Evolutionary conservation across 2,113 vertebrate species (phyloP), one percentile per base, ranked within the genome.

Genomic region (Pseudorhombus dupliciocellatus): DNA sequence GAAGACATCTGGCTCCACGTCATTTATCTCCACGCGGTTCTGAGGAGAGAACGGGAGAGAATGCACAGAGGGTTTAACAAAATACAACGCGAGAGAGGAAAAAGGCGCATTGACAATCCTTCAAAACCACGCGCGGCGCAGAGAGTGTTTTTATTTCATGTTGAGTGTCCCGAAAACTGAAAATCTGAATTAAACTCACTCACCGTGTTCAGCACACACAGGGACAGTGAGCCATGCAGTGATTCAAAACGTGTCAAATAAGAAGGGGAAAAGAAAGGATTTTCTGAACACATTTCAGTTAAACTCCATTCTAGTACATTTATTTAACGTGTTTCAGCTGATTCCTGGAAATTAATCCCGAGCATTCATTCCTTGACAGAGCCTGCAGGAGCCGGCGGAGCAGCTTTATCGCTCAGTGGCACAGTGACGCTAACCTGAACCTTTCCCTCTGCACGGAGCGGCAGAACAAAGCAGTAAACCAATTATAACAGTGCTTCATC

Each of bases 11-110:
- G 97, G 96, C 85, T 96, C 95, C 92, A 95, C 93, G 48, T 98
- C 96, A 56, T 97, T 97, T 88, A 97, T 98, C 93, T 97, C 97
- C 62, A 96, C 96, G 16, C 95, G 94, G 86, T 95, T 98, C 96
- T 98, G 88, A 54, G 86, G 42, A 77, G 66, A 70, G 81, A 76
- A 83, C 69, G 60, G 60, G 15, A 68, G 56, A 40, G 53, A 62
- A 83, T 34, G 50, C 66, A 79, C 71, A 22, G 57, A 66, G 64
- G 50, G 54, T 81, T 81, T 69, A 77, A 26, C 1, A 1, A 61
- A 80, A 87, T 63, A 73, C 77, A 84, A 76, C 57, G 55, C 12
- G 20, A 54, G 25, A 66, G 51, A 64, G 64, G 46, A 61, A 66
- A 46, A 79, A 50, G 58, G 76, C 5, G 28, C 75, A 75, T 80